phyloP scores from a whole-genome alignment of 2,113 vertebrate species.

The Scophthalmus maximus region DNA sequence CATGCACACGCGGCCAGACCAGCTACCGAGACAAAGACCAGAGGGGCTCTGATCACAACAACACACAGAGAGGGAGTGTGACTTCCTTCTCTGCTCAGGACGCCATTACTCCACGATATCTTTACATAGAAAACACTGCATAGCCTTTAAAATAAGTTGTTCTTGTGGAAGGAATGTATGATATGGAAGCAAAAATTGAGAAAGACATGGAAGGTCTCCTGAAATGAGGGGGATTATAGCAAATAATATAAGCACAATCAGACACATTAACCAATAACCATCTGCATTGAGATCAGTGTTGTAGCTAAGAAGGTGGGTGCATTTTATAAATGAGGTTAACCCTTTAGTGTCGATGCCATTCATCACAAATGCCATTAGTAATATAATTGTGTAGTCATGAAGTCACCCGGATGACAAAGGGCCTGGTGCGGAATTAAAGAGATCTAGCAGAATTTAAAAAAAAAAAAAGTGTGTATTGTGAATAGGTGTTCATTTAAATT shows the following conservation, averaged over 20 bases:
- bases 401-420: constrained; percentile 23
- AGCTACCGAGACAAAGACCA: background rate
- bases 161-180: too few relatives aligned
- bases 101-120: too few relatives aligned
- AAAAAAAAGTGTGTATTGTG: background rate
- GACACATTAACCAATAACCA: constrained; percentile 11
- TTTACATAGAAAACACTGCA: too few relatives aligned
- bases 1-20: too few relatives aligned
- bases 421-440: background rate
- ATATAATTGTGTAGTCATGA: constrained; percentile 35
- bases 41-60: background rate
- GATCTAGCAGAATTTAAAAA: background rate
- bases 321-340: constrained; percentile 45
- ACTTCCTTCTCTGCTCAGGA: too few relatives aligned
- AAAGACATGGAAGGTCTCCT: background rate
- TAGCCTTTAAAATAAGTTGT: too few relatives aligned
- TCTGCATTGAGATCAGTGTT: constrained; percentile 32
- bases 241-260: too few relatives aligned
- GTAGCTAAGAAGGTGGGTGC: background rate
- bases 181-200: background rate
- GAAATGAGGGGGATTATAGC: constrained; percentile 8
- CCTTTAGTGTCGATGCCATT: constrained; percentile 40
- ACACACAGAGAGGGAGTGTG: too few relatives aligned
- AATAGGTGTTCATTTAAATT: too few relatives aligned
- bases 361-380: constrained; percentile 55